Conservation (phyloP, 2,888 invertebrate species). For the Agriopis leucophaearia region DNA sequence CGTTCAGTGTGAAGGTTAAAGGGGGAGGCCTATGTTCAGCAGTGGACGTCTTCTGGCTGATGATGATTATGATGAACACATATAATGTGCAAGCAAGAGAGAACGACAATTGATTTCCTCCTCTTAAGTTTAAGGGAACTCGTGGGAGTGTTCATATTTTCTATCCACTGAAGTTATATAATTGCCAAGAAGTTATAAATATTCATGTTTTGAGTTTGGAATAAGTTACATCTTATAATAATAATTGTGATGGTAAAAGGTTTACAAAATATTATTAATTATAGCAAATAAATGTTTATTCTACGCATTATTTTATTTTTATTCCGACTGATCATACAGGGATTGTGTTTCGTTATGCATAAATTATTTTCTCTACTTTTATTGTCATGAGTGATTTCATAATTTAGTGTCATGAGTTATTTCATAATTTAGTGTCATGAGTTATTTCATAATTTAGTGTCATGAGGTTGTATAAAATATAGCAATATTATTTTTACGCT, state of each 20-base stretch:
- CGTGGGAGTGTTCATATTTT: background rate
- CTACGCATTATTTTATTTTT: conserved; percentile 57
- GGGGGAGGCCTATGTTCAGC: too few relatives aligned
- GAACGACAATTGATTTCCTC: too few relatives aligned
- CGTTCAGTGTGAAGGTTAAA: too few relatives aligned
- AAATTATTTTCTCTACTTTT: conserved; percentile 22
- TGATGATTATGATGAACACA: too few relatives aligned
- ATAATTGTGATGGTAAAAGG: conserved; percentile 35
- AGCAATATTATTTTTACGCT: background rate
- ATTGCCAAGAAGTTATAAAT: background rate
- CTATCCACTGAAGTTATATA: background rate
- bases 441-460: background rate
- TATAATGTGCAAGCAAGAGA: too few relatives aligned
- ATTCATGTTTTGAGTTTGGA: conserved; percentile 2
- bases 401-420: background rate
- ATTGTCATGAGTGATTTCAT: background rate
- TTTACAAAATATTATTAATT: conserved; percentile 40
- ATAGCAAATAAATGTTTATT: conserved; percentile 62
- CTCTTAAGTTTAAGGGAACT: background rate
- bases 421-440: conserved; percentile 2
- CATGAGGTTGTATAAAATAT: background rate
- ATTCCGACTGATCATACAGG: conserved; percentile 53
- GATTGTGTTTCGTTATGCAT: conserved; percentile 34
- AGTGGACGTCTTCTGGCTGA: too few relatives aligned
- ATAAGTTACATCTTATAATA: conserved; percentile 14